Evolutionary conservation across 2,888 invertebrate genomes (phyloP), one percentile per base, ranked within the genome.

Genomic region (Melieria picta): DNA sequence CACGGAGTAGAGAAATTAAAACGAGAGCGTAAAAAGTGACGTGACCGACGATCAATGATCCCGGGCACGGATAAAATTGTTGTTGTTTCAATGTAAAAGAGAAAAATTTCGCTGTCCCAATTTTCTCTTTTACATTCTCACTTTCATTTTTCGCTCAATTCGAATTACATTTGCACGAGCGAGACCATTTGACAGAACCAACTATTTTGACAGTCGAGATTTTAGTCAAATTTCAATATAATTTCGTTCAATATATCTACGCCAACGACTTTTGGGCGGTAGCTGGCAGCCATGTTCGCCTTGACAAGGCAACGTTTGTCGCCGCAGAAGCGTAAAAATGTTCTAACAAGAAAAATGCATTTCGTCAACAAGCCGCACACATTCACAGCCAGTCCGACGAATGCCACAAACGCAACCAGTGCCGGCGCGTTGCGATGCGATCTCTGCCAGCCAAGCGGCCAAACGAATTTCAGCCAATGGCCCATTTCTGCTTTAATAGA

Each of bases 311-410:
- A 52, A 46, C 60, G 52, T 52, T 52, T 67, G 67, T 67, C 67
- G 52, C 60, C 48, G 45, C 30, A 52, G 56, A 69, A 16, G 46
- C 69, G 16, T 57, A 65, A 70, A 70, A 70, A 65, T 70, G 50
- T 64, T 57, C 65, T 64, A 70, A 70, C 70, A 70, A 61, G 70
- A 65, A 70, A 70, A 70, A 64, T 70, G 70, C 70, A 70, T 70
- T 70, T 70, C 70, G 60, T 70, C 70, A 70, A 65, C 65, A 70
- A 60, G 64, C 57, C 52, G 69, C 67, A 63, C 60, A 42, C 30
- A 30, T 30, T 30, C 30, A 30, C 30, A 1, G 30, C 30, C 30
- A 30, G 30, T 30, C 30, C 30, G 30, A 30, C 30, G 3, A 30
- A 30, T 30, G 30, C 30, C 30, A 30, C 30, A 30, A 30, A 30